phyloP scores from a whole-genome alignment of 2,888 invertebrate species.

The Drosophila tanythrix region DNA sequence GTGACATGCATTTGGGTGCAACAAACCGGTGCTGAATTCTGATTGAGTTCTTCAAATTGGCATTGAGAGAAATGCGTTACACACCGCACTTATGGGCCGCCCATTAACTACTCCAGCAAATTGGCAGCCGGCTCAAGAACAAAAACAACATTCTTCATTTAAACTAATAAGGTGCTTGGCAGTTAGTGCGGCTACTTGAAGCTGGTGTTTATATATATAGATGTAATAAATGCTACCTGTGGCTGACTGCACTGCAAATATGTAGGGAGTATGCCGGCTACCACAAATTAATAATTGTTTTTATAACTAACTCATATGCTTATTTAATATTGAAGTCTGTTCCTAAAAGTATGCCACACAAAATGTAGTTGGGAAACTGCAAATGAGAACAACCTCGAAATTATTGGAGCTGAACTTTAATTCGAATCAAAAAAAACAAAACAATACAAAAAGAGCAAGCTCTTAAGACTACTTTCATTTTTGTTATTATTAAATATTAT shows the following conservation, averaged over 20 bases:
- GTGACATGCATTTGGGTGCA: conserved; percentile 46
- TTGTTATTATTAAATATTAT: not conserved
- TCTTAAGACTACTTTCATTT: not conserved
- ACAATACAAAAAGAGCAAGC: not conserved
- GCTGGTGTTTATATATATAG: conserved; percentile 5
- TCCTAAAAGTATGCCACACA: conserved; percentile 48
- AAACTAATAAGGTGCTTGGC: conserved; percentile 61
- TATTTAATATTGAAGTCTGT: not conserved
- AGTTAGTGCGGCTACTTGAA: conserved; percentile 28
- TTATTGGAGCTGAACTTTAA: not conserved
- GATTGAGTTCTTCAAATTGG: conserved; percentile 73
- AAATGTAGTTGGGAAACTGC: not conserved
- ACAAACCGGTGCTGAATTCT: conserved; percentile 59
- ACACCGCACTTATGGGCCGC: conserved; percentile 55
- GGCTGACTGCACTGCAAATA: conserved; percentile 8
- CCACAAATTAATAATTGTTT: not conserved
- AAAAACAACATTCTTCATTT: conserved; percentile 54
- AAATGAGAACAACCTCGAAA: conserved; percentile 8
- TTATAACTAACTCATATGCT: not conserved
- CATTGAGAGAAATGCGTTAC: conserved; percentile 65
- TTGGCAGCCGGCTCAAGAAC: conserved; percentile 54
- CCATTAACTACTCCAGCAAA: conserved; percentile 62
- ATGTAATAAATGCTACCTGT: not conserved
- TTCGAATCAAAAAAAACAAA: not conserved
- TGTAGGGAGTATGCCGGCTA: not conserved